Conservation (phyloP, 2,797 vertebrate species). For the Taenioides sp. region DNA sequence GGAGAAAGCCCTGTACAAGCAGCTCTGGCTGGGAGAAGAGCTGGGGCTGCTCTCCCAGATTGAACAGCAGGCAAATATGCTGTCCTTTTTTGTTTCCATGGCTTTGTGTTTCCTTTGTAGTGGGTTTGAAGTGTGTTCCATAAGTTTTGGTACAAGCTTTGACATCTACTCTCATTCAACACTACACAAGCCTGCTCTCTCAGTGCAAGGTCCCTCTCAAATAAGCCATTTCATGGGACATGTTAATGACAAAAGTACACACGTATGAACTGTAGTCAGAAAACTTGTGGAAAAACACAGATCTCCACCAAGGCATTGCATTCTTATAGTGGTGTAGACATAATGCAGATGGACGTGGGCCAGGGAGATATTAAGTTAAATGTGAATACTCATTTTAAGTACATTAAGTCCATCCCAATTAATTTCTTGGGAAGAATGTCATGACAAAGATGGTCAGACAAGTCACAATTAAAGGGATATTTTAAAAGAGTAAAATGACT, state of each 20-base stretch:
- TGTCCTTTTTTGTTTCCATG: constrained; percentile 43
- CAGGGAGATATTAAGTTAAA: background rate
- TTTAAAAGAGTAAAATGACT: background rate
- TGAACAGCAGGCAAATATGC: constrained; percentile 31
- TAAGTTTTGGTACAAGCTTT: constrained; percentile 28
- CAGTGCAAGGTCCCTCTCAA: constrained; percentile 32
- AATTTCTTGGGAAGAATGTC: background rate
- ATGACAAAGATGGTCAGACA: background rate
- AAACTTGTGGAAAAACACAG: background rate
- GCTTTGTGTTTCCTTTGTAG: constrained; percentile 40
- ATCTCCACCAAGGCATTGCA: background rate
- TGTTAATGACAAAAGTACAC: constrained; percentile 36
- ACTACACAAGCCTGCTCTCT: constrained; percentile 21
- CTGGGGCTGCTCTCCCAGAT: constrained; percentile 61
- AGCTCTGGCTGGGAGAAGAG: constrained; percentile 68
- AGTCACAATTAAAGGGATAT: background rate
- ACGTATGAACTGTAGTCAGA: constrained; percentile 25
- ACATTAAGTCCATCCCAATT: background rate
- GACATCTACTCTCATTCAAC: constrained; percentile 29
- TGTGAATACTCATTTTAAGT: background rate
- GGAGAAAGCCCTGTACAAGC: constrained; percentile 74
- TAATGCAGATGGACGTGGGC: no score
- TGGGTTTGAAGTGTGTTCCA: constrained; percentile 38
- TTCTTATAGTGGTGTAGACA: no score
- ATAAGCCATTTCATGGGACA: constrained; percentile 40